These are phyloP conservation scores for Cebidichthys violaceus DNA, from an alignment of 2,113 vertebrate species.

Conservation along the genomic window DNA sequence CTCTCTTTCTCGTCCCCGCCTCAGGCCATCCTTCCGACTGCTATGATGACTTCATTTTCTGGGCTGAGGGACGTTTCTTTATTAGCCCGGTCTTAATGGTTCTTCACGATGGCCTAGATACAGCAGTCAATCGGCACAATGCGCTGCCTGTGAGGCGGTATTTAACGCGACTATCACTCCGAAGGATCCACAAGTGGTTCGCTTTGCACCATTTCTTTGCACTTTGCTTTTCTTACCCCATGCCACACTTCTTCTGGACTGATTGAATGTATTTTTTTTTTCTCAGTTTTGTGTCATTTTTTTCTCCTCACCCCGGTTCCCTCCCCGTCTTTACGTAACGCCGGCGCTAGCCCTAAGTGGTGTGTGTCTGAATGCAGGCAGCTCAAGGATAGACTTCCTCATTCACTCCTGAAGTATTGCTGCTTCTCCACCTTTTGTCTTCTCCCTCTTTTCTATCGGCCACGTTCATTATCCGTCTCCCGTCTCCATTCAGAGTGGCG, in stretches of 20 bases:
- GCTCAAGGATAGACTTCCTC: constrained; percentile 21
- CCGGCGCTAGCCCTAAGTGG: neutral
- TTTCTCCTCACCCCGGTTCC: neutral
- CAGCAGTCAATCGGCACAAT: constrained; percentile 28
- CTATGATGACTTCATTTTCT: constrained; percentile 75
- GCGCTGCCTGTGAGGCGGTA: constrained; percentile 38
- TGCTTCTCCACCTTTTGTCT: neutral
- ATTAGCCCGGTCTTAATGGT: constrained; percentile 67
- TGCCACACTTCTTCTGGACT: neutral
- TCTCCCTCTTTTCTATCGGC: neutral
- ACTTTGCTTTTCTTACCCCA: neutral
- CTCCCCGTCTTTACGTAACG: neutral
- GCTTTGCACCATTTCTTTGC: neutral
- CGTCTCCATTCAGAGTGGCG: constrained; percentile 18
- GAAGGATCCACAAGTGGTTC: constrained; percentile 52
- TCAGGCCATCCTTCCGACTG: constrained; percentile 63
- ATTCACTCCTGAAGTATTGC: constrained; percentile 1
- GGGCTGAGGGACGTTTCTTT: constrained; percentile 64
- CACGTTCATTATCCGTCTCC: constrained; percentile 31
- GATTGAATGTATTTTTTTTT: neutral
- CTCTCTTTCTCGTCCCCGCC: constrained; percentile 42
- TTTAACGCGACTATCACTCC: constrained; percentile 56
- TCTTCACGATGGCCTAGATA: constrained; percentile 70
- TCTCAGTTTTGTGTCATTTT: neutral
- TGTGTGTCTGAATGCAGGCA: constrained; percentile 21